Conservation (phyloP, 2,888 invertebrate genomes). For the Epirrhoe tristata region DNA sequence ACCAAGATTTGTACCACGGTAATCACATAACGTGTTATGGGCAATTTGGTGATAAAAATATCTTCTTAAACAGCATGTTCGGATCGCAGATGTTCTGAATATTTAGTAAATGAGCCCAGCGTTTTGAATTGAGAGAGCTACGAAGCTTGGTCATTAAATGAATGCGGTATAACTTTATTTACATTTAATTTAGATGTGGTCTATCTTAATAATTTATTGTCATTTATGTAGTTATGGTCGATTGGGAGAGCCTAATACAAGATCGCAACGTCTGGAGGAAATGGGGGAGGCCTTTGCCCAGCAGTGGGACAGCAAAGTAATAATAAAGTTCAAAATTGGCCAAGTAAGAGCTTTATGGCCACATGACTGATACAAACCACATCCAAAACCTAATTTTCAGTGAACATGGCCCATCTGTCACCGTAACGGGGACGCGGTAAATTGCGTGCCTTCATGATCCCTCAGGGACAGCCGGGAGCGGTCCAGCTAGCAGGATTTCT, state of each 20-base stretch:
- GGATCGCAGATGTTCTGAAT: slow-evolving; percentile 77
- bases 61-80: slow-evolving; percentile 68
- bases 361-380: slow-evolving; percentile 18
- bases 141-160: slow-evolving; percentile 43
- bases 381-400: slow-evolving; percentile 41
- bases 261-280: no score
- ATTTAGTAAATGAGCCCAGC: slow-evolving; percentile 80
- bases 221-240: no score
- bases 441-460: slow-evolving; percentile 80
- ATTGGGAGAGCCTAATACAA: no score
- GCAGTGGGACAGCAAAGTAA: no score
- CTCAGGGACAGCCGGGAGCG: slow-evolving; percentile 63
- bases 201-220: no score
- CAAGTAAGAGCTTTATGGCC: no score
- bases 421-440: slow-evolving; percentile 72
- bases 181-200: not conserved
- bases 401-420: slow-evolving; percentile 73
- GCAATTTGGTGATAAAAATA: slow-evolving; percentile 63
- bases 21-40: slow-evolving; percentile 46
- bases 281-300: no score
- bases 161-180: slow-evolving; percentile 34
- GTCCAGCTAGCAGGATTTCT: slow-evolving; percentile 48
- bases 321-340: no score
- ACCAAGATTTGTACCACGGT: slow-evolving; percentile 8
- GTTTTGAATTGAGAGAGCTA: slow-evolving; percentile 59